Percentiles rank a stretch among this genome's conserved stretches.
Conservation (phyloP, 2,797 vertebrate genomes). For the Microctenopoma steveboyesi region DNA sequence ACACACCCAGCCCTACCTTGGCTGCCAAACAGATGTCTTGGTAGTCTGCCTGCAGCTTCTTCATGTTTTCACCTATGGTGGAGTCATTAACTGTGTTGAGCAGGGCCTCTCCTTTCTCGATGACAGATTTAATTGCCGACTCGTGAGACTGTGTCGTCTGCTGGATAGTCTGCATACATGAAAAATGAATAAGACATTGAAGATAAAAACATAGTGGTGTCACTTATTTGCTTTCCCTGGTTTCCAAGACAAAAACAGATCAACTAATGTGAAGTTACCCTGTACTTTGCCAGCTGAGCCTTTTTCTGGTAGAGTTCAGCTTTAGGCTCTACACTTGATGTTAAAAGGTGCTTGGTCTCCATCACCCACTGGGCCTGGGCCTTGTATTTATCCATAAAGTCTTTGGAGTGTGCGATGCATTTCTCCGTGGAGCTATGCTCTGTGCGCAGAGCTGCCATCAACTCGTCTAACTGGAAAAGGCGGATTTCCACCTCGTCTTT, state of each 20-base stretch:
- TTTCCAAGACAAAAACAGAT: not conserved
- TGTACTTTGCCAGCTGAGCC: conserved; percentile 95
- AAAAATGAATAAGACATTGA: not conserved
- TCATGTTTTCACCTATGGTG: conserved; percentile 86
- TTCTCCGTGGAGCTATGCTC: conserved; percentile 90
- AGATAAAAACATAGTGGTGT: not conserved
- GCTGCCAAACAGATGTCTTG: conserved; percentile 84
- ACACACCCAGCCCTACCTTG: conserved; percentile 79
- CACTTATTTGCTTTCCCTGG: not conserved
- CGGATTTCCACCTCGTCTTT: conserved; percentile 83
- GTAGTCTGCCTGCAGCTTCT: conserved; percentile 87
- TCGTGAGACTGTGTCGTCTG: conserved; percentile 92
- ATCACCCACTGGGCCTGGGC: conserved; percentile 88
- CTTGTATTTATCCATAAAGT: conserved; percentile 94
- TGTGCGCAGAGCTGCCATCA: conserved; percentile 85
- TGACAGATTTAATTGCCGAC: conserved; percentile 88
- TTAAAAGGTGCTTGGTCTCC: conserved; percentile 87
- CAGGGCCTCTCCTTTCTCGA: conserved; percentile 91
- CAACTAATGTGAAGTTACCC: conserved; percentile 73
- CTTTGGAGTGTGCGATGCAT: conserved; percentile 90
- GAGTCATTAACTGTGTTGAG: conserved; percentile 82
- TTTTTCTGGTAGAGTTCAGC: conserved; percentile 97
- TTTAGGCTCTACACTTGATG: conserved; percentile 88
- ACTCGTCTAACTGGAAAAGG: conserved; percentile 83
- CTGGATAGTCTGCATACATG: conserved; percentile 86